Base-by-base conservation (phyloP, 2,888 invertebrate genomes). In the Drosophila testacea region DNA sequence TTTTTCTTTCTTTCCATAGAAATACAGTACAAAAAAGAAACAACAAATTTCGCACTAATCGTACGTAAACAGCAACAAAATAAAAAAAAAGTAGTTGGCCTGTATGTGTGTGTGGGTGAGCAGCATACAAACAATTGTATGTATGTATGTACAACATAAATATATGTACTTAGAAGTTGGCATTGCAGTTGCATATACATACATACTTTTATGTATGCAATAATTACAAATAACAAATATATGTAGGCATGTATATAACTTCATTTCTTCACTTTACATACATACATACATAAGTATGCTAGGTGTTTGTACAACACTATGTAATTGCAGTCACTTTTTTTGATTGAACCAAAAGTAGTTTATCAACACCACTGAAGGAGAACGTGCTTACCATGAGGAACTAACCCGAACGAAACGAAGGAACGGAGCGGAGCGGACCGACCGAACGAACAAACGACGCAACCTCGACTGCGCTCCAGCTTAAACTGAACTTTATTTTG, bases 401-500 rank as follows among this genome's bases (percentile, higher is more conserved):
- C 83, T 84, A 79, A 81, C 66, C 77, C 74, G 78, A 69, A 77
- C 74, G 69, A 79, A 81, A 79, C 74, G 78, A 69, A 79, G 78
- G 69, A 79, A 81, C 66, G 74, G 69, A 82, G 63, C 85, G 74
- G 65, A 82, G 55, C 68, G 77, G 69, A 77, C 74, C 83, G 80
- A 88, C 83, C 86, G 83, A 80, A 82, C 80, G 77, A 77, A 71
- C 76, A 82, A 87, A 52, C 88, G 82, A 83, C 88, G 79, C 84
- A 86, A 83, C 79, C 79, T 86, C 85, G 79, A 83, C 83, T 83
- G 88, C 85, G 88, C 88, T 82, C 82, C 74, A 87, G 83, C 83
- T 83, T 87, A 87, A 87, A 83, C 83, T 83, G 88, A 83, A 87
- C 82, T 82, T 84, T 83, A 84, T 83, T 83, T 83, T 82, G 85